Evolutionary conservation across 2,888 invertebrate genomes (phyloP), one percentile per base, ranked within the genome.

Genomic region (Yponomeuta malinellus): DNA sequence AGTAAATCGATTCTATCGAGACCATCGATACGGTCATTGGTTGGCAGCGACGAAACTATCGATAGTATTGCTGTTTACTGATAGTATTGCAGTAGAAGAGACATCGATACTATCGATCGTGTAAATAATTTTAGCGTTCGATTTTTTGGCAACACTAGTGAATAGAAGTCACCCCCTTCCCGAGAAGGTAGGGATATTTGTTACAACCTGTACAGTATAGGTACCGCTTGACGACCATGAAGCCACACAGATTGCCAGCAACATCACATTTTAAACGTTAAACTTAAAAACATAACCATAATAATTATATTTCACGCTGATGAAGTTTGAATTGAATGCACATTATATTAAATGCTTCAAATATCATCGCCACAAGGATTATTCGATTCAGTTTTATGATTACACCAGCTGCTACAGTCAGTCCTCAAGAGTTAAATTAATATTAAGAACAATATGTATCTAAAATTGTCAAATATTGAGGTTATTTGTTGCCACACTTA

Each of bases 391-490:
- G 78, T 79, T 77, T 81, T 78, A 79, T 80, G 15, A 43, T 8
- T 43, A 59, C 52, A 82, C 77, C 81, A 79, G 84, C 86, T 87
- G 84, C 82, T 85, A 87, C 80, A 72, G 77, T 89, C 89, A 90
- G 90, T 91, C 90, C 82, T 85, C 86, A 85, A 82, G 85, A 67
- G 64, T 31, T 86, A 78, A 81, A 43, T 43, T 43, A 43, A 8
- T 43, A 43, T 43, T 43, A 43, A 43, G 43, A 43, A 85, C 83
- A 84, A 85, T 85, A 85, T 77, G 78, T 83, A 84, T 83, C 83
- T 82, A 79, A 83, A 85, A 84, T 83, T 81, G 81, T 76, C 79
- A 84, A 85, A 83, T 80, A 81, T 76, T 83, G 86, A 88, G 87
- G 87, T 89, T 59, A 83, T 79, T 81, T 83, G 15, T 84, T 83